phyloP scores from a whole-genome alignment of 2,888 invertebrate genomes.

The Seladonia tumulorum region DNA sequence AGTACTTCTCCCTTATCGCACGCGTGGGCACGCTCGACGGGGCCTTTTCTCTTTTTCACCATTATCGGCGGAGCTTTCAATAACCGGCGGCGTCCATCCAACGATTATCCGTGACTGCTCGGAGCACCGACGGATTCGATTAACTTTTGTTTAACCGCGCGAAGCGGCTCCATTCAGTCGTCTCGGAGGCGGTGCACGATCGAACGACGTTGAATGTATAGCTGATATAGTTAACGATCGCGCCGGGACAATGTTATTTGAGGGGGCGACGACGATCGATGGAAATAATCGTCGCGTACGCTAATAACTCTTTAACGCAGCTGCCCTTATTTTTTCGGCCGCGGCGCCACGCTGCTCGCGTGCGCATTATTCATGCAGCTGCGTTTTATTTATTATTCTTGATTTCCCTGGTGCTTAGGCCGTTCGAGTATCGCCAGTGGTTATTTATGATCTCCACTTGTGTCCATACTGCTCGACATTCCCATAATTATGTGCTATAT shows the following conservation, averaged over 20 bases:
- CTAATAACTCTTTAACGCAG: conserved; percentile 47
- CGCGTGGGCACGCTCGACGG: neutral
- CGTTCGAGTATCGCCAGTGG: neutral
- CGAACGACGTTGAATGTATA: neutral
- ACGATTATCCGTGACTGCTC: conserved; percentile 17
- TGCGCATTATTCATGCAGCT: conserved; percentile 46
- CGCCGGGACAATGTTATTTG: neutral
- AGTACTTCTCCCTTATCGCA: neutral
- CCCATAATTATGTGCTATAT: neutral
- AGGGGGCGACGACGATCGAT: conserved; percentile 28
- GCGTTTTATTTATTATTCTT: conserved; percentile 52
- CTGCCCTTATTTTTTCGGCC: conserved; percentile 37
- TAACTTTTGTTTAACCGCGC: conserved; percentile 12
- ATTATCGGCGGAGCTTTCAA: neutral
- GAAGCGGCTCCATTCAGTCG: neutral
- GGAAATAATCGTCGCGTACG: conserved; percentile 26
- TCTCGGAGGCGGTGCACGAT: neutral
- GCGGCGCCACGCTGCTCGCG: conserved; percentile 12
- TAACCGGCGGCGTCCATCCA: neutral
- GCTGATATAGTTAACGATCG: neutral
- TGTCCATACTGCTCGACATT: neutral
- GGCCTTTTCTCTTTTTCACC: neutral
- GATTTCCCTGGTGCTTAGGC: conserved; percentile 26
- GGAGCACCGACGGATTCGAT: neutral
- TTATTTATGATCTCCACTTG: conserved; percentile 1